phyloP scores from a whole-genome alignment of 2,113 vertebrate species.

The Hypanus sabinus region DNA sequence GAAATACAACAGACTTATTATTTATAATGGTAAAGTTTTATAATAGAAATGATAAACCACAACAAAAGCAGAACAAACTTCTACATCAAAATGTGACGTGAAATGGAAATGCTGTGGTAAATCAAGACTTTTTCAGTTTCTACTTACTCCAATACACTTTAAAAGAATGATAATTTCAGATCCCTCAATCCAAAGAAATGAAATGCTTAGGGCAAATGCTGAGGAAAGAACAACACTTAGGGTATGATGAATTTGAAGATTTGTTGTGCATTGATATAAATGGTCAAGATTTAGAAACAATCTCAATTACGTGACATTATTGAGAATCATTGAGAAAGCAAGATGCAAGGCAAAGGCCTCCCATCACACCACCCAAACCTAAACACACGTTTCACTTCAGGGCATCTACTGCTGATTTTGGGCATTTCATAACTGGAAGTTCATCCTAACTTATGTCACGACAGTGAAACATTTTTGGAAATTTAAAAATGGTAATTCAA shows the following conservation, averaged over 20 bases:
- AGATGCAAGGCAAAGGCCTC: background rate
- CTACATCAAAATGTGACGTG: background rate
- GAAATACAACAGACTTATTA: constrained; percentile 10
- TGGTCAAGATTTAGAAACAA: background rate
- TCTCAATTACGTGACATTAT: background rate
- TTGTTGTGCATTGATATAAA: background rate
- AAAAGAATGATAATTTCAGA: background rate
- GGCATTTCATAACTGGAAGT: background rate
- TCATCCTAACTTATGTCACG: background rate
- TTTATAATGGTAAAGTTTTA: background rate
- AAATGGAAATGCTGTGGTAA: background rate
- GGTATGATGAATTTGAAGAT: background rate
- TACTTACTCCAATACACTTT: background rate
- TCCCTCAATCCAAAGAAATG: background rate
- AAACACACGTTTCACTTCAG: background rate
- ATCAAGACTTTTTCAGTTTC: background rate
- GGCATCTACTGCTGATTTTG: background rate
- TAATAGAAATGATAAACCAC: background rate
- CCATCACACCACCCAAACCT: too few species aligned
- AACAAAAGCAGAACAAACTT: background rate
- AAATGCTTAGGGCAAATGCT: background rate
- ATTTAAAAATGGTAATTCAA: too few species aligned
- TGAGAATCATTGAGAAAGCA: background rate
- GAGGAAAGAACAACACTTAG: background rate
- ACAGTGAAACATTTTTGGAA: too few species aligned